Base-by-base conservation (phyloP, 1,140 invertebrate species). In the Idris sp. region DNA sequence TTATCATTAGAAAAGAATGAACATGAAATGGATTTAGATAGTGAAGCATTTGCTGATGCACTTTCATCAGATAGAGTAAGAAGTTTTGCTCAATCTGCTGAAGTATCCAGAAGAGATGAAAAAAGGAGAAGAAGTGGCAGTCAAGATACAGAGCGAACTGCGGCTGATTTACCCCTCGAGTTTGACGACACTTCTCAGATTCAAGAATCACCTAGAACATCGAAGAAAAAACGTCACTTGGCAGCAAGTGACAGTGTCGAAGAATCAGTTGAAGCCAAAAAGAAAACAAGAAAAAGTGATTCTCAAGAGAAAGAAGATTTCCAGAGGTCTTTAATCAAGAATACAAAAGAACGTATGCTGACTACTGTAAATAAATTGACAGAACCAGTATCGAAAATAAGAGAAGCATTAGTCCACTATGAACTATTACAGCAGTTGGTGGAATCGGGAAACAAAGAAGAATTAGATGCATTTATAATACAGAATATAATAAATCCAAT, bases 1-100 rank as follows among this genome's bases (percentile, higher is more conserved):
- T 26, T 41, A 7, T 77, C 59, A 6, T 7, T 61, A 14, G 19
- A 75, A 8, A 56, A 61, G 7, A 69, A 69, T 15, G 49, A 74
- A 22, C 28, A 59, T 25, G 77, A 79, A 6, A 40, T 75, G 11
- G 73, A 81, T 31, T 26, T 65, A 15, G 82, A 84, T 31, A 86
- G 83, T 53, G 87, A 88, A 54, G 80, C 81, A 7, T 88, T 84
- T 51, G 77, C 81, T 0, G 85, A 87, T 48, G 85, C 85, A 4
- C 22, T 85, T 30, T 84, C 83, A 0, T 84, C 81, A 0, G 68
- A 76, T 2, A 51, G 69, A 9, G 61, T 73, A n/a, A 81, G 69
- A 31, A 64, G 59, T 1, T 75, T 77, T n/a, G 74, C 44, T 28
- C 25, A 30, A 13, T 0, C 41, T 54, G 6, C 7, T 14, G 41